Evolutionary conservation across 1,140 invertebrate genomes (phyloP), one percentile per base, ranked within the genome.

Genomic region (Mactra quadrangularis): DNA sequence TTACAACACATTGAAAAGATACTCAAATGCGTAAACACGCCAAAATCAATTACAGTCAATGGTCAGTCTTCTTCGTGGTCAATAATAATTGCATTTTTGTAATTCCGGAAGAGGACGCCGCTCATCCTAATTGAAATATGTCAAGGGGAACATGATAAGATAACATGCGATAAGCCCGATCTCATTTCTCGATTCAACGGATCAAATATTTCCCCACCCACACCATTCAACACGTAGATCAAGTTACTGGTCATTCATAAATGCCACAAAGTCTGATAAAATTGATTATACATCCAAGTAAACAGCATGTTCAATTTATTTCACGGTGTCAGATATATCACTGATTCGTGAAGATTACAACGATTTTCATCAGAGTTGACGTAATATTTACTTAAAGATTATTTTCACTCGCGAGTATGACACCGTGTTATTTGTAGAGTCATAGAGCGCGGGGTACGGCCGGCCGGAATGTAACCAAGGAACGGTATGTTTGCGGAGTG

Each of bases 331-430:
- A 71, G 22, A 71, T 33, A 31, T 53, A 31, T 31, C 50, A 72
- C 70, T 15, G 70, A 72, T 72, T 50, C 52, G 53, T 57, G 33
- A 25, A 22, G 53, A 57, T 55, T 72, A 57, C 70, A 17, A 17
- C 22, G 53, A 57, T 55, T 57, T 25, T 38, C 70, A 72, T 57
- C 50, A 35, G 50, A 38, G 70, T 31, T 55, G 50, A 57, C 53
- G 70, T 72, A 72, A 72, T 72, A 72, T 72, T 72, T 72, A 41
- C 70, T n/a, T 29, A 38, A 57, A 29, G 70, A 72, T 72, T 57
- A 72, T 38, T 38, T 55, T 72, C 22, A 57, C 70, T 31, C 50
- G 70, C 55, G 15, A 6, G 38, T 57, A 11, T 72, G 70, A 72
- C 70, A 72, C 50, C 25, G 41, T 31, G 15, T 55, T 72, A 35